These are phyloP conservation scores for Pontoporia blainvillei DNA, from an alignment of 2,113 vertebrate genomes.

Conservation along the genomic window DNA sequence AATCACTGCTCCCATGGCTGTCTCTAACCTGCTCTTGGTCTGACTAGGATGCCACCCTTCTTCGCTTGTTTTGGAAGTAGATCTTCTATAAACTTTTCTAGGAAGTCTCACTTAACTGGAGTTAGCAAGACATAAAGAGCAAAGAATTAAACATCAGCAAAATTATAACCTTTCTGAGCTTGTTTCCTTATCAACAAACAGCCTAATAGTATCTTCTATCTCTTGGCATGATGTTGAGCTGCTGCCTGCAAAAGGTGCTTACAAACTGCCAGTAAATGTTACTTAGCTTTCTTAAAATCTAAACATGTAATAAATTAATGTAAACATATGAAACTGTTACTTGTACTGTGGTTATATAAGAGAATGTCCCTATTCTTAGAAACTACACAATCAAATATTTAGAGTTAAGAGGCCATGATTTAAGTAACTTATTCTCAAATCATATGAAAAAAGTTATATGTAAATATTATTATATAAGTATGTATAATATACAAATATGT, in stretches of 20 bases:
- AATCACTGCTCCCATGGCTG: neutral
- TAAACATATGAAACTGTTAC: neutral
- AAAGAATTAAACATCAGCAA: conserved; percentile 1
- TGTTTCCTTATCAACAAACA: neutral
- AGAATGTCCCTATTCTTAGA: neutral
- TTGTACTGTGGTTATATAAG: neutral
- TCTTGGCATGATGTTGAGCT: neutral
- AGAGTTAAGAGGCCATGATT: neutral
- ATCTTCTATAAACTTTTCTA: neutral
- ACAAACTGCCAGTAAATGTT: neutral
- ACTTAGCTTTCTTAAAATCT: conserved; percentile 2
- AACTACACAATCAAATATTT: neutral
- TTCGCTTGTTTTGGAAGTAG: neutral
- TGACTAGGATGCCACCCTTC: neutral
- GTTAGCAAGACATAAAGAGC: neutral
- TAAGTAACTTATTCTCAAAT: neutral
- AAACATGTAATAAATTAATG: neutral
- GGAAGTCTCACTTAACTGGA: neutral
- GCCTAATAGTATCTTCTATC: neutral
- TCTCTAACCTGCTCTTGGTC: neutral
- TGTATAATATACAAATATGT: neutral
- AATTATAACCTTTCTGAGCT: neutral
- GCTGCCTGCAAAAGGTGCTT: neutral
- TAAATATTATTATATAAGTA: neutral
- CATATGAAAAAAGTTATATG: neutral